Evolutionary conservation across 2,888 invertebrate species (phyloP).

Genomic region (Formica aserva): DNA sequence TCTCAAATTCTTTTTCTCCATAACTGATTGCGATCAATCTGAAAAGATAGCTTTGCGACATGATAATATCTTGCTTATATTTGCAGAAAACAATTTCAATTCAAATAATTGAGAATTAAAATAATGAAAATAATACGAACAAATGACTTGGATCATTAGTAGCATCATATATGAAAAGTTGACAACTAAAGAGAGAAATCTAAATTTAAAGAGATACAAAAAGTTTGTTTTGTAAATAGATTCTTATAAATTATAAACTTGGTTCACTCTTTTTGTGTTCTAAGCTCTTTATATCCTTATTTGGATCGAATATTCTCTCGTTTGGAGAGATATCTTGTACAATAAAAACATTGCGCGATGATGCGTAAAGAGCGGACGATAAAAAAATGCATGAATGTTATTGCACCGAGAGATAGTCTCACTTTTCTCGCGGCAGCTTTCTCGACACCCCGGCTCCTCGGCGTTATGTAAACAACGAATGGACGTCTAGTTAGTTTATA

Average conservation of each 20-base stretch:
- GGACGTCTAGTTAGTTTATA: slow-evolving; percentile 84
- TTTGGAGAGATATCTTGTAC: neutral
- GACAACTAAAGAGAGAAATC: neutral
- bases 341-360: neutral
- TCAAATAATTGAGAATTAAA: neutral
- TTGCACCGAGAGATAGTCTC: slow-evolving; percentile 58
- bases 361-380: slow-evolving; percentile 33
- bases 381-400: slow-evolving; percentile 70
- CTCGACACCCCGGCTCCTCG: slow-evolving; percentile 46
- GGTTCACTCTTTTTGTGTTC: neutral
- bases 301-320: neutral
- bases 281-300: neutral
- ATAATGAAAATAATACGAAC: neutral
- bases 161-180: neutral
- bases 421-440: slow-evolving; percentile 57
- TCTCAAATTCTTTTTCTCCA: neutral
- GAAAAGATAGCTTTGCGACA: neutral
- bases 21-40: neutral
- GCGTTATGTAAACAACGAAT: slow-evolving; percentile 81
- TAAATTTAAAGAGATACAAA: neutral
- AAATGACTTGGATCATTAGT: neutral
- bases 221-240: neutral
- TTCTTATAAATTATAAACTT: neutral
- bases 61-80: neutral
- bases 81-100: neutral